Evolutionary conservation across 2,797 vertebrate genomes (phyloP), one percentile per base, ranked within the genome.

Genomic region (Psittacula derbiana): DNA sequence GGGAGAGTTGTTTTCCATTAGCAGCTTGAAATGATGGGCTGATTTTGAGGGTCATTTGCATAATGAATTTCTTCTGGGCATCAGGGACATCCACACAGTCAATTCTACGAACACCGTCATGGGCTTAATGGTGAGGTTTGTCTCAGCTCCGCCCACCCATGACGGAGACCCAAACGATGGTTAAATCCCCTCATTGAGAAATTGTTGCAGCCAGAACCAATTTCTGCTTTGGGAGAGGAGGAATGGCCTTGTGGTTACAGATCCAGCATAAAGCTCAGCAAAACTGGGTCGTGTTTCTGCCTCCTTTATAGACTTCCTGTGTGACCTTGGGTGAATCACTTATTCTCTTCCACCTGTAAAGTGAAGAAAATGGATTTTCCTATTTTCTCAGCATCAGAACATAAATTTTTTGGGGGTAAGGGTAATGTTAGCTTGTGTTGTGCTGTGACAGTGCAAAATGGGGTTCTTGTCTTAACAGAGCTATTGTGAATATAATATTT

Each of bases 1-100:
- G 41, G 85, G 47, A 88, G 71, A 88, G 40, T 86, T 75, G 65
- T 86, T 97, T 93, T 91, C 73, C 60, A 90, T 94, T 88, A 92
- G 69, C 40, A 91, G 11, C 40, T 76, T 87, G 67, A 71, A 93
- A 96, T 85, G 88, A 70, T 80, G 50, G 80, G 62, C 43, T 64
- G 82, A 87, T 75, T 93, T 64, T 83, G 76, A 95, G 65, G 43
- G 49, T 76, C 61, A 40, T 84, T 96, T 95, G 38, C 82, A 55
- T 49, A 93, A 90, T 57, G 36, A 71, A 80, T 96, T 62, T 79
- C 43, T 95, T 87, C 73, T 84, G 83, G 50, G n/a, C 67, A 83
- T 40, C 20, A 8, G 44, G 31, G 80, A 81, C 60, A 65, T 69
- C 67, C 46, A 75, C 19, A 13, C 4, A 4, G 65, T 72, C 71